Evolutionary conservation across 1,140 invertebrate species (phyloP), one percentile per base, ranked within the genome.

Genomic region (Cydia pomonella): DNA sequence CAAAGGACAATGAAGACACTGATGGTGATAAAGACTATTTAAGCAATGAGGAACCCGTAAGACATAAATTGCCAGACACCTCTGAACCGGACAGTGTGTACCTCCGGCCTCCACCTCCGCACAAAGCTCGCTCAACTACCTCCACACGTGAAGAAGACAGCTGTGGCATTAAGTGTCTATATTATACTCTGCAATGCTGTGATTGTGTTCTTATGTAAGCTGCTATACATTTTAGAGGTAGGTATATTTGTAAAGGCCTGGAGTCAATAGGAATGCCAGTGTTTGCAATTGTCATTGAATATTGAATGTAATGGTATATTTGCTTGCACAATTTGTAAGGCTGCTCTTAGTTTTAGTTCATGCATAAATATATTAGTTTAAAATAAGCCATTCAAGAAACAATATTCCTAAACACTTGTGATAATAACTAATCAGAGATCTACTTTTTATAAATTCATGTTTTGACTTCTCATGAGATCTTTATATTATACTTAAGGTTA

Each of bases 121-220:
- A 87, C 29, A 90, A 89, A 73, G 73, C 77, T 3, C 73, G 80
- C n/a, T 88, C 88, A 0, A 78, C 77, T 27, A 72, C 82, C 0
- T 85, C 90, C 0, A 83, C 82, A 0, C 73, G 76, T 6, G 90
- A 93, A 72, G 91, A 92, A 27, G 91, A 93, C 72, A 82, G 84
- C 25, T 93, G 92, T 76, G 84, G 85, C 62, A 87, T 93, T 21
- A 91, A 91, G 78, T 93, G 92, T 72, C 83, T 93, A 1, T 93
- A 91, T 79, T 93, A 90, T 74, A 88, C 87, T 1, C 76, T 92
- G n/a, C 84, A 90, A 74, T 93, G 91, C 69, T 93, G 92, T 79
- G 87, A 92, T 74, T 93, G 92, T 87, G 87, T 89, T 13, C 78
- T 93, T 59, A 88, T 91, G 87, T 92, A 85, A 88, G 47, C 64